Evolutionary conservation across 2,888 invertebrate genomes (phyloP).

Genomic region (Tenthredo distinguenda): DNA sequence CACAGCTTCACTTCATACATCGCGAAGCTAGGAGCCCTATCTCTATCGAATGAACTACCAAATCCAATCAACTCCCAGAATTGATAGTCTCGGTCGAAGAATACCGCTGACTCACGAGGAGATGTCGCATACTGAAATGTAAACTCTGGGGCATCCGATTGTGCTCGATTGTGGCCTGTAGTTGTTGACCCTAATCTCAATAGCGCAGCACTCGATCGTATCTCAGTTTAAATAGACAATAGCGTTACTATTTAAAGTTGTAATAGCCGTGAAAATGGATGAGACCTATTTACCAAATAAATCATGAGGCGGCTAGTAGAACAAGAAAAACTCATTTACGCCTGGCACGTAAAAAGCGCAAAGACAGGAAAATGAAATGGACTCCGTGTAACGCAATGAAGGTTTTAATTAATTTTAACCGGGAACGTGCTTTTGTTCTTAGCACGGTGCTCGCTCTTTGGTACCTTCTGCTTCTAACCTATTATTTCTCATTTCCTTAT

Average conservation of each 20-base stretch:
- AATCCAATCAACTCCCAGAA: slow-evolving; percentile 52
- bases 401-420: slow-evolving; percentile 61
- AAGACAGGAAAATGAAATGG: slow-evolving; percentile 51
- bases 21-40: background rate
- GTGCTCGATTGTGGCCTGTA: background rate
- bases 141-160: slow-evolving; percentile 27
- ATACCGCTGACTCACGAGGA: slow-evolving; percentile 52
- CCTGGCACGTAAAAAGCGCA: slow-evolving; percentile 49
- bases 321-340: slow-evolving; percentile 56
- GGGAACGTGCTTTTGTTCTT: slow-evolving; percentile 47
- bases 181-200: slow-evolving; percentile 18
- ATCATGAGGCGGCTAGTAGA: slow-evolving; percentile 54
- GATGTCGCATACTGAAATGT: slow-evolving; percentile 46
- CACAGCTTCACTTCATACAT: slow-evolving; percentile 15
- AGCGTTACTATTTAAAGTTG: slow-evolving; percentile 48
- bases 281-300: slow-evolving; percentile 64
- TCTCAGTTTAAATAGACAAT: slow-evolving; percentile 34
- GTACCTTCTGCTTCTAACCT: slow-evolving; percentile 1
- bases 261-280: slow-evolving; percentile 68
- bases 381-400: slow-evolving; percentile 54
- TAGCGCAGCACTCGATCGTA: background rate
- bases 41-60: slow-evolving; percentile 38
- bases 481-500: background rate
- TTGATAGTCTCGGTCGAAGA: slow-evolving; percentile 16
- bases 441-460: slow-evolving; percentile 10